Base-by-base conservation (phyloP, 1,140 invertebrate species). In the Drosophila nigrodunni region DNA sequence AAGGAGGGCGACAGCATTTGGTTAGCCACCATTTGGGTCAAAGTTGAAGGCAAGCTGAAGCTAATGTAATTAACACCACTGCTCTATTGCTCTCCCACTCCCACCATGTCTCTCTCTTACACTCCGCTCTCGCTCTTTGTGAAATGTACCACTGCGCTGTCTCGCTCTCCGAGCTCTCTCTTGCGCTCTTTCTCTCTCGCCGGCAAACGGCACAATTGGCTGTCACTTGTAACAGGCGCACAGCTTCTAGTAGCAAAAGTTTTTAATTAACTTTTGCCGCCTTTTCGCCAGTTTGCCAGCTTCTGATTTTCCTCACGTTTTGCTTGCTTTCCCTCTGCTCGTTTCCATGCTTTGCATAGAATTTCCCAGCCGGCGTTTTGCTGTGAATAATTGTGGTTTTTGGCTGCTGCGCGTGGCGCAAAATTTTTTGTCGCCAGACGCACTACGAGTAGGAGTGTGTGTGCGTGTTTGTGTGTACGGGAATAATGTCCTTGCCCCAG, bases 211-310 rank as follows among this genome's bases (percentile, higher is more conserved):
- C 66, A 64, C 79, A 82, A 82, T 77, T 86, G 70, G 60, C 76
- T 78, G 82, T 76, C 83, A 82, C 79, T 87, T 87, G 82, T 67
- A 87, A 54, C 77, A 87, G 82, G 82, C 77, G 67, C 69, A 5
- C 82, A 87, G 79, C 44, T 68, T 37, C 21, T 2, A 7, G 67
- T 46, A 34, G 41, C 49, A 55, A 52, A 77, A 76, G 59, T 77
- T 81, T 79, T 87, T 87, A 87, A 87, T 87, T 87, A 87, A 79
- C 81, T 82, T 87, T 77, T 62, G 58, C 54, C 61, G 47, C 54
- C 68, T 49, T 15, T 41, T 54, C 25, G 25, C 25, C 39, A 65
- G 47, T 49, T 44, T 34, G 50, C 47, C 59, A 52, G 21, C 3
- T 34, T 10, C 25, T 35, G 30, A 21, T 46, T 6, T 15, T 37